Percentiles rank a stretch among this genome's conserved stretches.
Conservation (phyloP, 2,113 vertebrate genomes). For the Myxocyprinus asiaticus region DNA sequence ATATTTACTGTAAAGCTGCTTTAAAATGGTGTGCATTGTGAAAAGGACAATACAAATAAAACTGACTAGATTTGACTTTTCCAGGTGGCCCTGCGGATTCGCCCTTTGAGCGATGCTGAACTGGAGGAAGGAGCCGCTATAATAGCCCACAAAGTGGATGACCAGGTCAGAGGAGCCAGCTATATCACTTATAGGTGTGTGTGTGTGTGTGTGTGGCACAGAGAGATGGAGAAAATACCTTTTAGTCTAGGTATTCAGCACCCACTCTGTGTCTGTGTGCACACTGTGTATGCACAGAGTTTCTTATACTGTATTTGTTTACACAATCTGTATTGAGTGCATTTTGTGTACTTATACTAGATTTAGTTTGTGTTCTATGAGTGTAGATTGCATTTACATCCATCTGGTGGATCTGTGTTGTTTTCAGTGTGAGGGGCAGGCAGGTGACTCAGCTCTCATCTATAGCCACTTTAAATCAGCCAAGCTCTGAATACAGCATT, state of each 20-base stretch:
- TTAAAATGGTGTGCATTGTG: no score
- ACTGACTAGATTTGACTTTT: no score
- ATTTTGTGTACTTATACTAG: neutral
- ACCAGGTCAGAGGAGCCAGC: constrained; percentile 77
- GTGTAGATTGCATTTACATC: neutral
- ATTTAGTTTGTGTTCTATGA: neutral
- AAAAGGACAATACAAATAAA: no score
- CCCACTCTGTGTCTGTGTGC: no score
- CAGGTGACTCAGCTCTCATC: neutral
- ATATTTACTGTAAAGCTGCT: no score
- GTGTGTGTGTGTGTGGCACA: neutral
- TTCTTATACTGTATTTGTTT: no score
- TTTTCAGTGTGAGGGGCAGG: neutral
- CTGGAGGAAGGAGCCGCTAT: constrained; percentile 83
- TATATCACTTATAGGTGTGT: constrained; percentile 1
- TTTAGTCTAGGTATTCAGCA: no score
- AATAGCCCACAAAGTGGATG: constrained; percentile 84
- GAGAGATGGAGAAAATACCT: neutral
- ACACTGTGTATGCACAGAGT: no score
- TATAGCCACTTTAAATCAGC: neutral
- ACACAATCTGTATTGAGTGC: neutral
- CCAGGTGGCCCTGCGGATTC: constrained; percentile 88
- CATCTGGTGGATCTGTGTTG: neutral
- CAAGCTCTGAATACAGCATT: neutral
- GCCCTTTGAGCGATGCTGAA: constrained; percentile 84